Evolutionary conservation across 2,113 vertebrate genomes (phyloP).

Genomic region (Aplodontia rufa): DNA sequence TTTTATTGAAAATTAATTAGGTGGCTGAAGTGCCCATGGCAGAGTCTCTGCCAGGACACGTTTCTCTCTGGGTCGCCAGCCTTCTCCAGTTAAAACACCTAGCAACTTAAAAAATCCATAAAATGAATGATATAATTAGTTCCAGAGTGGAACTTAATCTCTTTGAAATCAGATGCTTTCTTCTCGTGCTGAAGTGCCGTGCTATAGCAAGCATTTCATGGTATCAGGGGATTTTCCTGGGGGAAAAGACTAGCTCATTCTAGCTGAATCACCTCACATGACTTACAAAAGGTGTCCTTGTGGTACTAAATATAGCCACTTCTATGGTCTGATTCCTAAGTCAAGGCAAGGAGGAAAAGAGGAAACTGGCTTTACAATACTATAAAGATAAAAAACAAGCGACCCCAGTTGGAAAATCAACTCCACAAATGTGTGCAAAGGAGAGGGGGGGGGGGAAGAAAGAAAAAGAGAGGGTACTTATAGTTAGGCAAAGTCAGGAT

Average conservation of each 20-base stretch:
- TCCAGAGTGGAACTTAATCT: conserved; percentile 85
- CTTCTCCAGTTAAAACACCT: conserved; percentile 87
- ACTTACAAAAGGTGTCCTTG: conserved; percentile 69
- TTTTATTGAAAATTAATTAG: conserved; percentile 91
- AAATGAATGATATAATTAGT: conserved; percentile 87
- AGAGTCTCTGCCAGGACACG: conserved; percentile 79
- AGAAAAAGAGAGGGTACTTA: conserved; percentile 10
- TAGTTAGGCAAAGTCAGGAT: conserved; percentile 81
- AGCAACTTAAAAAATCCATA: conserved; percentile 85
- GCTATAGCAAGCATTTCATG: conserved; percentile 80
- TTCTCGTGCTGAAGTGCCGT: conserved; percentile 74
- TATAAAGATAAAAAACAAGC: conserved; percentile 31
- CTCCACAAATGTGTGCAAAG: neutral
- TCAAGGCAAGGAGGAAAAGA: conserved; percentile 48
- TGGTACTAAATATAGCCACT: neutral
- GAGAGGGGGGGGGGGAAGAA: neutral
- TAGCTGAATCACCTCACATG: conserved; percentile 64
- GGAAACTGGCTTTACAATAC: neutral
- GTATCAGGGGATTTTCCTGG: conserved; percentile 78
- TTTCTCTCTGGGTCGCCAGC: conserved; percentile 82
- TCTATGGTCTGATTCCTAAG: neutral
- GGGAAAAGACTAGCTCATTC: conserved; percentile 57
- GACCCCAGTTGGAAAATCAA: conserved; percentile 16
- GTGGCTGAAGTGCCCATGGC: conserved; percentile 86
- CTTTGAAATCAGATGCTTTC: conserved; percentile 87